These are phyloP conservation scores for pig (Sus scrofa) DNA, from an alignment of 2,113 vertebrate genomes.

Conservation along the genomic window T2T-Sscrofa CM000817.6:167776501-167777000, in stretches of 20 bases:
- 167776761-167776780: constrained; percentile 17
- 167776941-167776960: neutral
- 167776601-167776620: constrained; percentile 23
- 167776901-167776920: neutral
- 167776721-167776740: neutral
- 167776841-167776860: neutral
- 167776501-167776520: constrained; percentile 72
- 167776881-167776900: neutral
- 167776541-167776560: constrained; percentile 49
- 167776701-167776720: constrained; percentile 41
- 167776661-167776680: neutral
- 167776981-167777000: neutral
- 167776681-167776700: neutral
- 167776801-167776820: neutral
- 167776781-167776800: neutral
- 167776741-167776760: neutral
- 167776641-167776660: neutral
- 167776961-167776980: neutral
- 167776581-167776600: constrained; percentile 12
- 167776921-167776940: neutral
- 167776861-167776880: neutral
- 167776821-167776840: neutral
- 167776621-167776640: constrained; percentile 5
- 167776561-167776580: constrained; percentile 73
- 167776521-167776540: constrained; percentile 78